Percentiles rank a stretch among this genome's conserved stretches.
phyloP scores from a whole-genome alignment of 2,888 invertebrate species.

The Tenthredo livida region DNA sequence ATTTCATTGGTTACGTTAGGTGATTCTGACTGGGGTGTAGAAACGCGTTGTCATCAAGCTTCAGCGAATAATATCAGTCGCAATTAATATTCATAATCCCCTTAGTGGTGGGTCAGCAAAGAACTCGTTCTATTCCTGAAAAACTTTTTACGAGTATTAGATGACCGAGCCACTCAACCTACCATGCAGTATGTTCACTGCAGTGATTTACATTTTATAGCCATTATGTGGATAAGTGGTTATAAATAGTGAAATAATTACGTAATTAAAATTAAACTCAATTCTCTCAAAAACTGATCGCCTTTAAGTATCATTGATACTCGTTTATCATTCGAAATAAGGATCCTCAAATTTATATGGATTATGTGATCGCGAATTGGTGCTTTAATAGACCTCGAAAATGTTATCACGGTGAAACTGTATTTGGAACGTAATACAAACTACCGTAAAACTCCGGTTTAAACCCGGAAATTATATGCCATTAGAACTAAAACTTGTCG shows the following conservation, averaged over 20 bases:
- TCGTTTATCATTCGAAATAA: neutral
- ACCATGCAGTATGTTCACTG: neutral
- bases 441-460: neutral
- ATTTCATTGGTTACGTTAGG: neutral
- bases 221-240: neutral
- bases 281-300: neutral
- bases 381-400: neutral
- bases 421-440: neutral
- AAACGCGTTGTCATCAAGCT: neutral
- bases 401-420: neutral
- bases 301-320: neutral
- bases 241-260: neutral
- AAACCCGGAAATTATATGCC: neutral
- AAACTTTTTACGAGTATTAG: neutral
- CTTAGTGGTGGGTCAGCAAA: neutral
- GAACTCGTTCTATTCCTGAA: neutral
- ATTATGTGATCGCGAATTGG: neutral
- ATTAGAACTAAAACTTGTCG: neutral
- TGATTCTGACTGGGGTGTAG: neutral
- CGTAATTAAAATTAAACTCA: neutral
- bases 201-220: conserved; percentile 1
- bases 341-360: neutral
- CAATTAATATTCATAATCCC: conserved; percentile 31
- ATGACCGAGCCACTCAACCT: neutral
- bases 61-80: neutral